Evolutionary conservation across 2,797 vertebrate genomes (phyloP).

Genomic region (Anabacerthia variegaticeps): DNA sequence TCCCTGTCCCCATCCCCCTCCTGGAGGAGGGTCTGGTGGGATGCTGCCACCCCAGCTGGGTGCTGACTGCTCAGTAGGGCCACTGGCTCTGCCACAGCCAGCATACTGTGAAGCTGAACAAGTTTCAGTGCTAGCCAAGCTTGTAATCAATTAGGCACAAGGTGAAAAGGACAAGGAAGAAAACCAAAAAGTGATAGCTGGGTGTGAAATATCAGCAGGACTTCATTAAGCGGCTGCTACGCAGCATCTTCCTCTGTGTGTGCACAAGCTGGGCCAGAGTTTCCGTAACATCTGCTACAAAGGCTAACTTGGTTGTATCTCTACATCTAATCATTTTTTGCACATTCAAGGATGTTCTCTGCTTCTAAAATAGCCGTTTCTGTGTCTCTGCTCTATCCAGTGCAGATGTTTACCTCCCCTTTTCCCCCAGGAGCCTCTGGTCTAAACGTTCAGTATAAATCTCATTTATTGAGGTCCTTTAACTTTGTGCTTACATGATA

Average conservation of each 20-base stretch:
- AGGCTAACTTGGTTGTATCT: background rate
- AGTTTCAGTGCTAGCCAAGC: background rate
- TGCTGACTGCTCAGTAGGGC: rapidly evolving
- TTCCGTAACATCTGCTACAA: background rate
- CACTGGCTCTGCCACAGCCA: background rate
- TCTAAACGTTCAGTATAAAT: background rate
- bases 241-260: background rate
- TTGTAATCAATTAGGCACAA: background rate
- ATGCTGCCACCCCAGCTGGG: background rate
- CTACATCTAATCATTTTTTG: background rate
- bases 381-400: background rate
- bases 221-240: background rate
- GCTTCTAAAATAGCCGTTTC: background rate
- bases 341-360: background rate
- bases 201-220: background rate
- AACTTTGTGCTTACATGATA: background rate
- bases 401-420: rapidly evolving
- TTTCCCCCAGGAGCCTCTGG: background rate
- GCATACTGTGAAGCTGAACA: background rate
- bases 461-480: background rate
- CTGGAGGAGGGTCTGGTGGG: background rate
- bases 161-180: background rate
- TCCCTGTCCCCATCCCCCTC: background rate
- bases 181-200: background rate
- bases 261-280: background rate